Base-by-base conservation (phyloP, 2,113 vertebrate genomes). In the Carollia perspicillata region DNA sequence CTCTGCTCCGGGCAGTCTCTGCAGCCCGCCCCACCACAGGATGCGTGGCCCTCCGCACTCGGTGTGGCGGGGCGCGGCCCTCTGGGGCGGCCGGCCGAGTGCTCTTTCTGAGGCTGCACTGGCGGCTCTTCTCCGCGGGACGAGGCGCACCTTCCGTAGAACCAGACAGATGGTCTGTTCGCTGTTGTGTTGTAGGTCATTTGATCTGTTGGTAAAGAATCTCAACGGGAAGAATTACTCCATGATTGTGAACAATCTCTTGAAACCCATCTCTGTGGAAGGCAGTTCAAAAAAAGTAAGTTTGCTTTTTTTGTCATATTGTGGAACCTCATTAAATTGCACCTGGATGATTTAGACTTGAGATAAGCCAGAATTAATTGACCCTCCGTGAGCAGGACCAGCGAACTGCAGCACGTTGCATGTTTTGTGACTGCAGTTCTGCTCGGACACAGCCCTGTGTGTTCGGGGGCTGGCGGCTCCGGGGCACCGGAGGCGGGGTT, bases 181-280 rank as follows among this genome's bases (percentile, higher is more conserved):
- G 4, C 28, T 94, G 0, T 69, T 71, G 71, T 96, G 42, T 94
- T 97, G 60, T 97, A 99, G 99, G 97, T 99, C 99, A 5, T 99
- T 99, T 93, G 99, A 99, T 97, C 97, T 99, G 69, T 95, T 99
- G n/a, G 99, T 99, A 60, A 99, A 99, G 97, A 99, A 99, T 85
- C 98, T 99, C 49, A 99, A 99, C 94, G 99, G 99, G 33, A 99
- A 99, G 98, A 99, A 99, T 96, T 99, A 99, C 86, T 99, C 99
- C 96, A 99, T 99, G 99, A 99, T 98, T 6, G 97, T 99, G 92
- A 99, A 99, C 96, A 99, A 99, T 94, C 98, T 99, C 23, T 98
- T 99, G 90, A 99, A 98, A 90, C 98, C 99, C 58, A 99, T 99
- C 68, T 98, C 99, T 96, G 98, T 98, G 93, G 98, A 99, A 96